A percentile compares a stretch with the other conserved stretches of the same genome.
Conservation (phyloP, 2,113 vertebrate genomes). For the Desmodus rotundus region DNA sequence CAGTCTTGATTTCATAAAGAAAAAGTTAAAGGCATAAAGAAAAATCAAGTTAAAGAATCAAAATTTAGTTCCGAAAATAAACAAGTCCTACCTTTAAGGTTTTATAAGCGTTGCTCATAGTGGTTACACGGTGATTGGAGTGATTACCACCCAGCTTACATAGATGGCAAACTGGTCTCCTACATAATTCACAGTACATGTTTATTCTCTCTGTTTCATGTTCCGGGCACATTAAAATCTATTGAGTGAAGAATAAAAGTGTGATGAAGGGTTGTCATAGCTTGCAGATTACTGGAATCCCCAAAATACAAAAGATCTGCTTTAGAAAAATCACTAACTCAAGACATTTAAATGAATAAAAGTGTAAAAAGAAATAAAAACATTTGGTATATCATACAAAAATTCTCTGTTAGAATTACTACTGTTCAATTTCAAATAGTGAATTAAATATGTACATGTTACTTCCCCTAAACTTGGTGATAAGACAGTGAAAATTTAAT, state of each 20-base stretch:
- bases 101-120: conserved; percentile 97
- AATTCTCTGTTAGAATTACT: not conserved
- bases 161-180: conserved; percentile 95
- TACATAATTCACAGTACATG: conserved; percentile 98
- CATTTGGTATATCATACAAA: not conserved
- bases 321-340: not conserved
- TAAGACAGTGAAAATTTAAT: not conserved
- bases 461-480: not conserved
- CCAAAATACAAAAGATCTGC: not conserved
- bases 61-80: not conserved
- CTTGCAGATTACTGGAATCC: not conserved
- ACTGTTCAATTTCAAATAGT: not conserved
- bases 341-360: not conserved
- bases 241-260: not conserved
- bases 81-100: conserved; percentile 90
- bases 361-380: not conserved
- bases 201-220: conserved; percentile 98
- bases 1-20: not conserved
- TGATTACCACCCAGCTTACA: conserved; percentile 95
- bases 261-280: not conserved
- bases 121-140: conserved; percentile 94
- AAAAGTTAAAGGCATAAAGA: conserved; percentile 6
- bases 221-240: conserved; percentile 98
- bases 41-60: not conserved
- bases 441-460: not conserved